These are phyloP conservation scores for Sturmia bella DNA, from an alignment of 2,888 invertebrate species.

Conservation along the genomic window DNA sequence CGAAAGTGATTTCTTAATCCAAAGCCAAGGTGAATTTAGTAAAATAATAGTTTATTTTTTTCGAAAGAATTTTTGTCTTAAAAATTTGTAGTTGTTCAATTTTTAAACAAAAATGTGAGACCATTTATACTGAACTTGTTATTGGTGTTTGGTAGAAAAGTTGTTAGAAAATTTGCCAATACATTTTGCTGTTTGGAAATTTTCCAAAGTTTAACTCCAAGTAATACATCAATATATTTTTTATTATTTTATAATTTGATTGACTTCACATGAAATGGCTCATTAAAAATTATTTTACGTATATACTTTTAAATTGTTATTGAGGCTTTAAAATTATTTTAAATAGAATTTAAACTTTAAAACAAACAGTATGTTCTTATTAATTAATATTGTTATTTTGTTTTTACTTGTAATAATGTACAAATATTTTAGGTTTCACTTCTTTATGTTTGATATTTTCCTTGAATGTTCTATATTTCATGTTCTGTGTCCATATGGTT, in stretches of 20 bases:
- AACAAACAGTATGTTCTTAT: conserved; percentile 53
- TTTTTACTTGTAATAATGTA: conserved; percentile 28
- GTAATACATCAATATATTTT: too few relatives aligned
- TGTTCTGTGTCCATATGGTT: conserved; percentile 28
- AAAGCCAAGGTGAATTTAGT: conserved; percentile 1
- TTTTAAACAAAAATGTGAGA: too few relatives aligned
- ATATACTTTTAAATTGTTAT: conserved; percentile 27
- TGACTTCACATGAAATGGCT: too few relatives aligned
- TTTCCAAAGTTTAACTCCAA: too few relatives aligned
- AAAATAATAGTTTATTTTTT: background rate
- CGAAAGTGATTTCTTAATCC: conserved; percentile 1
- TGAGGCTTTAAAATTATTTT: conserved; percentile 40
- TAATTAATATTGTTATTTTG: conserved; percentile 23
- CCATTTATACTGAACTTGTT: too few relatives aligned
- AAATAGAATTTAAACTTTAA: conserved; percentile 61
- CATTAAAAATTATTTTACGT: conserved; percentile 42
- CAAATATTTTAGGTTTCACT: conserved; percentile 26
- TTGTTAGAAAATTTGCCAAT: too few relatives aligned
- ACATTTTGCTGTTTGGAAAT: too few relatives aligned
- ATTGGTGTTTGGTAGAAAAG: too few relatives aligned
- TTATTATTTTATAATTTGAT: too few relatives aligned
- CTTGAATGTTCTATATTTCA: conserved; percentile 28
- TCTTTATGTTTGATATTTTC: conserved; percentile 20
- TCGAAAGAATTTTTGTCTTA: too few relatives aligned
- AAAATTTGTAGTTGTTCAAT: too few relatives aligned